A percentile compares a stretch with the other conserved stretches of the same genome.
phyloP scores from a whole-genome alignment of 2,797 vertebrate species.

The Pseudocheirus occidentalis region DNA sequence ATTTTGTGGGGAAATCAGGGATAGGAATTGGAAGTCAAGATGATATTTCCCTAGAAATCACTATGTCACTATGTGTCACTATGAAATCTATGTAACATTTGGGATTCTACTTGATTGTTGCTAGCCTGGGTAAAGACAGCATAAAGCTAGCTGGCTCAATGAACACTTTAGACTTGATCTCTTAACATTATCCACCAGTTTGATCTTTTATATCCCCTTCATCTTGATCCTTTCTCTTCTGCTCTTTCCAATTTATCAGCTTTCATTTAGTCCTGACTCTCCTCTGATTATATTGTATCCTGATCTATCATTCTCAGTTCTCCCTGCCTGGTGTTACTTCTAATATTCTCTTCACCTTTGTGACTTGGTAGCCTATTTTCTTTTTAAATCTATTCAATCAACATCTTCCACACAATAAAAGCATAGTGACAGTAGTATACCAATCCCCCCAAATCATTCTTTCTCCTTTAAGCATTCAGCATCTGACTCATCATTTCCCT shows the following conservation, averaged over 20 bases:
- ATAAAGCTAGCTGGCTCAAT: not conserved
- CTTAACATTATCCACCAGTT: constrained; percentile 15
- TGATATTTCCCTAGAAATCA: not conserved
- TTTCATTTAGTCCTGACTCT: not conserved
- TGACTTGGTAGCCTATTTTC: not conserved
- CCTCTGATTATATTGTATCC: not conserved
- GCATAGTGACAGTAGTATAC: not conserved
- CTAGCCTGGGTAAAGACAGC: not conserved
- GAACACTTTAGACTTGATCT: constrained; percentile 5
- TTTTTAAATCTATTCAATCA: not conserved
- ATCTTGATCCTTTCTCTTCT: not conserved
- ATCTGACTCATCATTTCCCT: not conserved
- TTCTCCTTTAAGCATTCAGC: not conserved
- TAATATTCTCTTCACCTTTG: not conserved
- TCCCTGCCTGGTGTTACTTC: not conserved
- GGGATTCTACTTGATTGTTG: constrained; percentile 6
- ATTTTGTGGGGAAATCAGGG: not conserved
- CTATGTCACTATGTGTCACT: too few relatives aligned
- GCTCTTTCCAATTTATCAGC: not conserved
- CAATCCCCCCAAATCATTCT: not conserved
- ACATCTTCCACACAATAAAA: not conserved
- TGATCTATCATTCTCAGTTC: not conserved
- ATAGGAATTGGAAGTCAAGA: constrained; percentile 12
- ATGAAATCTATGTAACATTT: constrained; percentile 24
- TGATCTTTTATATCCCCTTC: not conserved